phyloP scores from a whole-genome alignment of 2,113 vertebrate species.

The Lepisosteus osseus region DNA sequence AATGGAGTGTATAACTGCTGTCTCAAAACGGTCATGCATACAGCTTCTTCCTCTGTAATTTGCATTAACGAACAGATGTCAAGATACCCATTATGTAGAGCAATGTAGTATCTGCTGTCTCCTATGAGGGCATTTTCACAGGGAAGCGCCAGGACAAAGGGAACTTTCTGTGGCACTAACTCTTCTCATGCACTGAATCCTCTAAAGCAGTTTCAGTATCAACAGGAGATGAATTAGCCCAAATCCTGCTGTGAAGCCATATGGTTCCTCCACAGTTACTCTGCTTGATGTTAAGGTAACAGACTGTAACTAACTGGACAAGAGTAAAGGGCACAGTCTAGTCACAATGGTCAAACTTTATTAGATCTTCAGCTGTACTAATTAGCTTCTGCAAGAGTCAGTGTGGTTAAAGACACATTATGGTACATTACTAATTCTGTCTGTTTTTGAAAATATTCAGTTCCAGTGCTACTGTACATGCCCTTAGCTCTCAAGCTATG shows the following conservation, averaged over 20 bases:
- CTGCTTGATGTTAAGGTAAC: conserved; percentile 30
- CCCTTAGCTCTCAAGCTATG: neutral
- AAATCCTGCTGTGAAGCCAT: conserved; percentile 44
- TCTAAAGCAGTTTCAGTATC: neutral
- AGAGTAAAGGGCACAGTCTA: conserved; percentile 36
- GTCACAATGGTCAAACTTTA: conserved; percentile 30
- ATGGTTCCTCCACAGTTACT: conserved; percentile 37
- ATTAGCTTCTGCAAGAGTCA: conserved; percentile 10
- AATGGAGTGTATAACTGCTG: neutral
- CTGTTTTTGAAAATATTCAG: no score
- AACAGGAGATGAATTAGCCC: conserved; percentile 37
- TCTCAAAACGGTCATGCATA: neutral
- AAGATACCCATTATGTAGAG: conserved; percentile 11
- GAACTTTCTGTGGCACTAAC: neutral
- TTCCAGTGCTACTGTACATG: neutral
- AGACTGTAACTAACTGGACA: conserved; percentile 36
- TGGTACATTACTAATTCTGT: neutral
- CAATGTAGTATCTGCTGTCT: neutral
- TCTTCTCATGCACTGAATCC: conserved; percentile 22
- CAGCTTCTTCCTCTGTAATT: conserved; percentile 1
- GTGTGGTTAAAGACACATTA: conserved; percentile 20
- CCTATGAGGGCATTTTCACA: conserved; percentile 6
- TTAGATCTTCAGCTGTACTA: conserved; percentile 15
- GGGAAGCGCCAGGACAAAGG: neutral
- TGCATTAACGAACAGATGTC: conserved; percentile 24